Evolutionary conservation across 2,888 invertebrate species (phyloP).

Genomic region (Drosophila seclusa): DNA sequence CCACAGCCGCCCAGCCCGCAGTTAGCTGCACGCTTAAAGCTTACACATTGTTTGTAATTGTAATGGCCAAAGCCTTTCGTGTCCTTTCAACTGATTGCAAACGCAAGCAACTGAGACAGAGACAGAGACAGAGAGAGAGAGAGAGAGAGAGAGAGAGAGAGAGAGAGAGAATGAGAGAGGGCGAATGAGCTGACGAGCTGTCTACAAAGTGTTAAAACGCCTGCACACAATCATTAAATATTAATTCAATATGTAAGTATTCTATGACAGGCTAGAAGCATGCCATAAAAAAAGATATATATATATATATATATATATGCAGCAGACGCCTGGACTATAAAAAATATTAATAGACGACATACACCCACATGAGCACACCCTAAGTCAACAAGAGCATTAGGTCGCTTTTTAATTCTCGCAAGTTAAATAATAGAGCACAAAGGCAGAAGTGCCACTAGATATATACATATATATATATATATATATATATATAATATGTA

Average conservation of each 20-base stretch:
- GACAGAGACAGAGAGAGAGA: background rate
- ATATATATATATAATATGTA: background rate
- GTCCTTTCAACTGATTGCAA: conserved; percentile 71
- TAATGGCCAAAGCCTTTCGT: conserved; percentile 66
- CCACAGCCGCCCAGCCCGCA: background rate
- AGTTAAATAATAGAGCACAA: conserved; percentile 37
- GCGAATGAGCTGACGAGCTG: conserved; percentile 29
- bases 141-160: background rate
- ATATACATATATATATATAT: background rate
- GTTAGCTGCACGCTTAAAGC: conserved; percentile 44
- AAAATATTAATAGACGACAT: background rate
- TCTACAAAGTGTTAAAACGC: conserved; percentile 76
- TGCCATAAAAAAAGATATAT: background rate
- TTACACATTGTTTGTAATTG: conserved; percentile 60
- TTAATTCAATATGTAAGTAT: conserved; percentile 53
- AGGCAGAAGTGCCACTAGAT: conserved; percentile 4
- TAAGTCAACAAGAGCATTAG: conserved; percentile 52
- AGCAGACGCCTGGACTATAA: background rate
- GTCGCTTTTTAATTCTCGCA: conserved; percentile 59
- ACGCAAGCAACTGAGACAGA: conserved; percentile 26
- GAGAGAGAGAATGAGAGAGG: background rate
- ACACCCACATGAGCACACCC: background rate
- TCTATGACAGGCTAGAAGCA: conserved; percentile 23
- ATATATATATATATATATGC: background rate
- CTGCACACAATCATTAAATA: conserved; percentile 76